Percentiles rank a stretch among this genome's conserved stretches.
Conservation (phyloP, 2,797 vertebrate genomes). For the Myotis findleyi region DNA sequence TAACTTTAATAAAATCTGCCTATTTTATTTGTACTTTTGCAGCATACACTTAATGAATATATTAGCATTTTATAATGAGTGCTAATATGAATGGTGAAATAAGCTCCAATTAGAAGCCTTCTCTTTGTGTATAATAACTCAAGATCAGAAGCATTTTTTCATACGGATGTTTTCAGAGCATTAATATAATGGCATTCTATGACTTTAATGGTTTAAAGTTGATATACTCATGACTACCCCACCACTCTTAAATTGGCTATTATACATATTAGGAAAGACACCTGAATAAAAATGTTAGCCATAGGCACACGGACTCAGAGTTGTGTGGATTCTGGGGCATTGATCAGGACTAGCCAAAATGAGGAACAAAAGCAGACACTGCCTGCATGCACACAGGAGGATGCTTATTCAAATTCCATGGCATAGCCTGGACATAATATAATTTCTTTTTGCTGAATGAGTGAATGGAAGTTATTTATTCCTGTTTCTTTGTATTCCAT, state of each 20-base stretch:
- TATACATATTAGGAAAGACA: background rate
- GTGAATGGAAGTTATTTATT: background rate
- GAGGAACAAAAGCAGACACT: background rate
- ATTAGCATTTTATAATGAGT: conserved; percentile 24
- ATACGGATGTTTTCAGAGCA: background rate
- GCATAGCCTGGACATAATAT: background rate
- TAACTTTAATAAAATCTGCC: conserved; percentile 45
- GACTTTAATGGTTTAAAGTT: background rate
- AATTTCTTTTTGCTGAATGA: background rate
- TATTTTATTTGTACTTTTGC: conserved; percentile 45
- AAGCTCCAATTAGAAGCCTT: conserved; percentile 43
- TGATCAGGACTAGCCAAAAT: background rate
- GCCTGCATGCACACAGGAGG: background rate
- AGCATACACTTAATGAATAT: background rate
- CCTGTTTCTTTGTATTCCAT: background rate
- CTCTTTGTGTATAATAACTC: background rate
- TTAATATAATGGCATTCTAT: background rate
- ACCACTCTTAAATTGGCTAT: background rate
- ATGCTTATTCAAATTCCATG: background rate
- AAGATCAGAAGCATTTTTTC: background rate
- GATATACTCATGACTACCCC: background rate
- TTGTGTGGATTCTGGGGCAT: background rate
- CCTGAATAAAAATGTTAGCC: background rate
- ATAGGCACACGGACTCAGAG: background rate
- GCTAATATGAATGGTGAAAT: conserved; percentile 9